phyloP scores from a whole-genome alignment of 1,140 invertebrate species.

The Mamestra configurata region DNA sequence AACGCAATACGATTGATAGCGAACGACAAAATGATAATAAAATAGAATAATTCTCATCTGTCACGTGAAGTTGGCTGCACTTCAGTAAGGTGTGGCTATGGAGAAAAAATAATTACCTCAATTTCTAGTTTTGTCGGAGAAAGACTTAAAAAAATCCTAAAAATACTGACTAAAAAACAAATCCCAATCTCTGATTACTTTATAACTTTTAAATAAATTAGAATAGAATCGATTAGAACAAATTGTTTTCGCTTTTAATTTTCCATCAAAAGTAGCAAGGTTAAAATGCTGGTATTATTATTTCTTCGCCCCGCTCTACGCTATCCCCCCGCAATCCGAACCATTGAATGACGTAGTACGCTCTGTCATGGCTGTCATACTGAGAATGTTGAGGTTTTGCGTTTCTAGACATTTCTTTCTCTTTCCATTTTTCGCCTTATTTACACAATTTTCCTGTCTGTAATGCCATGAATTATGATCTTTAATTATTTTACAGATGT shows the following conservation, averaged over 20 bases:
- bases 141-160: background rate
- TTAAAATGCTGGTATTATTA: conserved; percentile 62
- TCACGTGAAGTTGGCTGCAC: conserved; percentile 69
- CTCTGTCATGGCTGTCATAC: conserved; percentile 56
- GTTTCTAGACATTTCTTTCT: conserved; percentile 74
- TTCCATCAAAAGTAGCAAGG: conserved; percentile 19
- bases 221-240: background rate
- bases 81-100: conserved; percentile 57
- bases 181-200: background rate
- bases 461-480: background rate
- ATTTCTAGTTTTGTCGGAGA: background rate
- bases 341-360: conserved; percentile 63
- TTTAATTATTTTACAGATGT: conserved; percentile 27
- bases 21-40: conserved; percentile 66
- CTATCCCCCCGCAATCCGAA: conserved; percentile 53
- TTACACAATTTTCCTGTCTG: background rate
- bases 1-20: conserved; percentile 67
- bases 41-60: conserved; percentile 60
- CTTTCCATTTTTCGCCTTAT: conserved; percentile 30
- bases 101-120: background rate
- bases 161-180: background rate
- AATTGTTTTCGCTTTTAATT: background rate
- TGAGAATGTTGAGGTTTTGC: conserved; percentile 79
- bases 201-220: no score
- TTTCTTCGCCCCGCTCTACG: conserved; percentile 56